These are phyloP conservation scores for Fregata magnificens DNA, from an alignment of 2,113 vertebrate genomes.

Conservation along the genomic window DNA sequence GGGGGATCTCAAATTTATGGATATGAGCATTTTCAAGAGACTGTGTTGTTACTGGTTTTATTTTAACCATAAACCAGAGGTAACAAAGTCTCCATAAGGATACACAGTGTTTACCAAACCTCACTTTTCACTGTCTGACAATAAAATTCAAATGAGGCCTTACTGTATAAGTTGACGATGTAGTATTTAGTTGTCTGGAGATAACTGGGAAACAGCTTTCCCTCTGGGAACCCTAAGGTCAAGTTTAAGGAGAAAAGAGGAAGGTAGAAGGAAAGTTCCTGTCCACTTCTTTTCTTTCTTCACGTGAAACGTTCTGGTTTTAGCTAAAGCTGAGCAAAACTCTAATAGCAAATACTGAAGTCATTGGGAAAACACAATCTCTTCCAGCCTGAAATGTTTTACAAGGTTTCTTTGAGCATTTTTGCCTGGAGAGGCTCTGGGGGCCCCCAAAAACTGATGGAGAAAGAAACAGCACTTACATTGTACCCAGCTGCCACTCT, in stretches of 20 bases:
- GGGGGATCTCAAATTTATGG: neutral
- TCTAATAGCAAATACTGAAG: neutral
- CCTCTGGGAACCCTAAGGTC: neutral
- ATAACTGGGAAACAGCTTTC: neutral
- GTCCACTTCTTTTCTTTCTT: neutral
- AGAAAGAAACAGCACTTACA: neutral
- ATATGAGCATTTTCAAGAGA: neutral
- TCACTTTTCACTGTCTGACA: neutral
- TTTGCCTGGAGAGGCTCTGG: neutral
- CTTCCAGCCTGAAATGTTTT: neutral
- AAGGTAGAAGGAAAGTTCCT: neutral
- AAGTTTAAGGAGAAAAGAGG: neutral
- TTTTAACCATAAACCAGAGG: conserved; percentile 24
- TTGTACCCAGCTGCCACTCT: neutral
- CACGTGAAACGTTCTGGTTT: neutral
- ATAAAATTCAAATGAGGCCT: neutral
- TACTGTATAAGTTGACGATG: neutral
- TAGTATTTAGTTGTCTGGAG: neutral
- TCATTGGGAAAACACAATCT: neutral
- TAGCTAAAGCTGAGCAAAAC: neutral
- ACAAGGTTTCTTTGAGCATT: neutral
- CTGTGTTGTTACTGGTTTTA: neutral
- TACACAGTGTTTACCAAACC: neutral
- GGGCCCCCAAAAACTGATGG: neutral
- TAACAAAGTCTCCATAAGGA: neutral